Evolutionary conservation across 1,140 invertebrate species (phyloP).

Genomic region (Coelopa frigida): DNA sequence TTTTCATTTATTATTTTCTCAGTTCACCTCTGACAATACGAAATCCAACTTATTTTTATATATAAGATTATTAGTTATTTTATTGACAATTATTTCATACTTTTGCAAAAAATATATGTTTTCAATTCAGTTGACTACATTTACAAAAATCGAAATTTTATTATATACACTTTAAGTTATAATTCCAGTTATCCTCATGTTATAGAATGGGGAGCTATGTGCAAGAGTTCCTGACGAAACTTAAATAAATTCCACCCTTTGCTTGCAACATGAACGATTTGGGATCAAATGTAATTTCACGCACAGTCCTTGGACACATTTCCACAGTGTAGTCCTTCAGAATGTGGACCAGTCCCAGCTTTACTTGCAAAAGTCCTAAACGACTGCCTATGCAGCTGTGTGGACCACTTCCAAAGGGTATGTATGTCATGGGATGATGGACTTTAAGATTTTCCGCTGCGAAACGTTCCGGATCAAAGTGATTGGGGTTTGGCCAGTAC

Average conservation of each 20-base stretch:
- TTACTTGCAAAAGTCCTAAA: constrained; percentile 60
- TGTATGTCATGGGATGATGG: constrained; percentile 43
- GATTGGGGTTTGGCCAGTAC: constrained; percentile 45
- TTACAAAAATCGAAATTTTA: no score
- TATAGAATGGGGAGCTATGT: no score
- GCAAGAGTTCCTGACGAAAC: constrained; percentile 19
- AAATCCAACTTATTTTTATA: no score
- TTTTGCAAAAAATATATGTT: no score
- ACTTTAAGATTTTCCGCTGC: constrained; percentile 23
- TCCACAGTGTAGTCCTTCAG: constrained; percentile 46
- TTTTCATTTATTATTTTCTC: no score
- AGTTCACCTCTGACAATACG: no score
- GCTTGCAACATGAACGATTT: constrained; percentile 42
- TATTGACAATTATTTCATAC: no score
- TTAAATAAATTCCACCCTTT: constrained; percentile 38
- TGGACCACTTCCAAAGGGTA: constrained; percentile 47
- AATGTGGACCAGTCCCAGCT: constrained; percentile 54
- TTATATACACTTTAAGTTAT: no score
- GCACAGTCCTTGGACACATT: constrained; percentile 43
- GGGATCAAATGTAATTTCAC: constrained; percentile 46
- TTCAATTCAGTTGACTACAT: no score
- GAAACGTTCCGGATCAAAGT: constrained; percentile 48
- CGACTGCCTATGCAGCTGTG: constrained; percentile 53
- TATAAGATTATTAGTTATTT: no score
- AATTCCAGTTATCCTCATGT: no score